A percentile compares a stretch with the other conserved stretches of the same genome.
Evolutionary conservation across 2,797 vertebrate genomes (phyloP).

Genomic region (Yasuhikotakia modesta): DNA sequence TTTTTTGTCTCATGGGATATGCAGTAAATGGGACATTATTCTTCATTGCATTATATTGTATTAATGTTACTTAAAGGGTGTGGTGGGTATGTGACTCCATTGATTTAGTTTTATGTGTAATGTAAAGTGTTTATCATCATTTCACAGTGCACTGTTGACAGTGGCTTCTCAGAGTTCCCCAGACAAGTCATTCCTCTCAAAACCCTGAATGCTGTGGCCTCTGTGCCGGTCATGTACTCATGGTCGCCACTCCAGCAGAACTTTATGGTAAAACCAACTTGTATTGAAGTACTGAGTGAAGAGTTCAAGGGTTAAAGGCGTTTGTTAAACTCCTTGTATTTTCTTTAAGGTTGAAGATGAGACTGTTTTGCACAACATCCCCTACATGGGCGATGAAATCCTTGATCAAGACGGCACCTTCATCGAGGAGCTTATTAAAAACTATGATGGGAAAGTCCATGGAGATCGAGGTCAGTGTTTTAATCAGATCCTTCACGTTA

Average conservation of each 20-base stretch:
- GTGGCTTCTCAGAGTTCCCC: constrained; percentile 90
- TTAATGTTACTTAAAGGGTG: not conserved
- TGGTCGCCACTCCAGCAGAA: constrained; percentile 99
- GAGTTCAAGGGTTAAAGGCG: not conserved
- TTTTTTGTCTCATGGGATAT: not conserved
- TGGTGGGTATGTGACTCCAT: not conserved
- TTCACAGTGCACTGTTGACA: constrained; percentile 91
- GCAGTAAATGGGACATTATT: not conserved
- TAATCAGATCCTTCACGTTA: not conserved
- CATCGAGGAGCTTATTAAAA: constrained; percentile 98
- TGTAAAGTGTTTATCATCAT: constrained; percentile 2
- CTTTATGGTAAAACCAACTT: constrained; percentile 87
- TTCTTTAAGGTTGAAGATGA: constrained; percentile 94
- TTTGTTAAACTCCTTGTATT: not conserved
- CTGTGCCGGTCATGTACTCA: constrained; percentile 98
- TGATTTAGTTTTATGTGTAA: not conserved
- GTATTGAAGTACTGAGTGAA: not conserved
- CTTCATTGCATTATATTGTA: not conserved
- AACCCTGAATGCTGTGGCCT: constrained; percentile 96
- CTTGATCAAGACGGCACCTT: constrained; percentile 98
- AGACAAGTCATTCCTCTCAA: constrained; percentile 95
- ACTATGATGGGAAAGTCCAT: constrained; percentile 98
- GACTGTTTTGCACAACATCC: constrained; percentile 98
- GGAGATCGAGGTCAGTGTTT: constrained; percentile 88
- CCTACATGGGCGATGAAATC: constrained; percentile 98